Percentiles rank a stretch among this genome's conserved stretches.
Evolutionary conservation across 1,140 invertebrate species (phyloP).

Genomic region (Trichogramma pretiosum): DNA sequence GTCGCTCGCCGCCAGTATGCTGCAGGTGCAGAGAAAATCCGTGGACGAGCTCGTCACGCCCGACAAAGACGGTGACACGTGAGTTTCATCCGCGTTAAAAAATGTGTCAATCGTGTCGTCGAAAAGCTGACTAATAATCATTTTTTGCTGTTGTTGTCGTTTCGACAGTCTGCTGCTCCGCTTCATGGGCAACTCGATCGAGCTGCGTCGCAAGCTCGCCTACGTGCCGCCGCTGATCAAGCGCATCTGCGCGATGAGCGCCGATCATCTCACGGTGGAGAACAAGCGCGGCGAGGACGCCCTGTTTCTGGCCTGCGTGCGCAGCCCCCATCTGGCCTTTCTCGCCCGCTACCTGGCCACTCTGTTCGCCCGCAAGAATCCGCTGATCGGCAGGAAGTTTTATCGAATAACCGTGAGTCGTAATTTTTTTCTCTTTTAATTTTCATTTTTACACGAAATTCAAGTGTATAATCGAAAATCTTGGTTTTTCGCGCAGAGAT

Average conservation of each 20-base stretch:
- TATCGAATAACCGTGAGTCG: too few species aligned
- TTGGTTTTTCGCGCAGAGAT: too few species aligned
- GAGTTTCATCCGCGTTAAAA: slow-evolving; percentile 18
- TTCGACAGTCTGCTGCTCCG: slow-evolving; percentile 29
- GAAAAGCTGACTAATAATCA: neutral
- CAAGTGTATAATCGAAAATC: too few species aligned
- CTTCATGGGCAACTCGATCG: slow-evolving; percentile 26
- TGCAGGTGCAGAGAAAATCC: slow-evolving; percentile 25
- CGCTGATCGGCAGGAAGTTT: slow-evolving; percentile 27
- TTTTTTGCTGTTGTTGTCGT: neutral
- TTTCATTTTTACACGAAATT: too few species aligned
- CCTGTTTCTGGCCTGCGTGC: slow-evolving; percentile 33
- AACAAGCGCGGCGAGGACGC: slow-evolving; percentile 32
- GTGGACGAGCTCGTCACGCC: slow-evolving; percentile 16
- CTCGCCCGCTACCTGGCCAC: slow-evolving; percentile 33
- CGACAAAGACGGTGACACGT: slow-evolving; percentile 36
- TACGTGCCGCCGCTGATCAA: slow-evolving; percentile 33
- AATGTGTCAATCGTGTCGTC: neutral
- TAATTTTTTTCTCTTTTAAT: too few species aligned
- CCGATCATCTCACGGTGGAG: slow-evolving; percentile 20
- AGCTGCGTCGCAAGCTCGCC: slow-evolving; percentile 26
- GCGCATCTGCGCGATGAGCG: slow-evolving; percentile 23
- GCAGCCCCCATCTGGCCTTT: slow-evolving; percentile 29
- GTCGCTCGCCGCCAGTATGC: slow-evolving; percentile 32
- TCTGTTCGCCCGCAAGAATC: slow-evolving; percentile 29